Evolutionary conservation across 2,888 invertebrate species (phyloP).

Genomic region (Sisyra terminalis): DNA sequence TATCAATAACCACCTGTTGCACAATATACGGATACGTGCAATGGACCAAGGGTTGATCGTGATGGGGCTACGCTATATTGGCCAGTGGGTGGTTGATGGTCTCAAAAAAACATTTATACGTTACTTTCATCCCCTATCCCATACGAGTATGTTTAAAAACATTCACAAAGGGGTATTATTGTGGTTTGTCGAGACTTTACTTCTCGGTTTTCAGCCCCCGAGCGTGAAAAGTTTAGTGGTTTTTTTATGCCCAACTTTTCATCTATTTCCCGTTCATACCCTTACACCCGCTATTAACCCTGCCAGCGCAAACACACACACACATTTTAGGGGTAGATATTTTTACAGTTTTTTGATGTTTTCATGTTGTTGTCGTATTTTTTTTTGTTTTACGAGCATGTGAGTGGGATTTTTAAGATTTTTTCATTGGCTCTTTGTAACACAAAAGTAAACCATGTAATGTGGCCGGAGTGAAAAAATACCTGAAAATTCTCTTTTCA

Average conservation of each 20-base stretch:
- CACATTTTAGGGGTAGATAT: not conserved
- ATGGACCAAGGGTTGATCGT: not conserved
- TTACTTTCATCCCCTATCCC: not conserved
- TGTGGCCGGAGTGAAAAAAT: no score
- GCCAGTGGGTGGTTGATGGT: not conserved
- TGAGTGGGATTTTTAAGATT: conserved; percentile 3
- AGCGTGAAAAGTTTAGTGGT: conserved; percentile 7
- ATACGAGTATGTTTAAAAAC: not conserved
- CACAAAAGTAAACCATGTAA: no score
- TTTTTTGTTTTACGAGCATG: not conserved
- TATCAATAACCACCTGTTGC: conserved; percentile 31
- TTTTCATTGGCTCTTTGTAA: not conserved
- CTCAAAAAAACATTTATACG: not conserved
- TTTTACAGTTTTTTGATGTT: conserved; percentile 4
- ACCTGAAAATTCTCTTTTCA: no score
- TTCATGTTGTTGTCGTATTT: not conserved
- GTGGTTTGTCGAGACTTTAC: conserved; percentile 6
- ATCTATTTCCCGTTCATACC: not conserved
- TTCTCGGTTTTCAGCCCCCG: conserved; percentile 6
- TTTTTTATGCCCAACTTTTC: conserved; percentile 6
- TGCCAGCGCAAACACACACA: not conserved
- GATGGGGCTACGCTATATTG: not conserved
- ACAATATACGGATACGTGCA: not conserved
- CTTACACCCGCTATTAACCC: not conserved
- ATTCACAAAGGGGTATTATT: conserved; percentile 6